Evolutionary conservation across 2,797 vertebrate species (phyloP), one percentile per base, ranked within the genome.

Genomic region (Myripristis jacobus): DNA sequence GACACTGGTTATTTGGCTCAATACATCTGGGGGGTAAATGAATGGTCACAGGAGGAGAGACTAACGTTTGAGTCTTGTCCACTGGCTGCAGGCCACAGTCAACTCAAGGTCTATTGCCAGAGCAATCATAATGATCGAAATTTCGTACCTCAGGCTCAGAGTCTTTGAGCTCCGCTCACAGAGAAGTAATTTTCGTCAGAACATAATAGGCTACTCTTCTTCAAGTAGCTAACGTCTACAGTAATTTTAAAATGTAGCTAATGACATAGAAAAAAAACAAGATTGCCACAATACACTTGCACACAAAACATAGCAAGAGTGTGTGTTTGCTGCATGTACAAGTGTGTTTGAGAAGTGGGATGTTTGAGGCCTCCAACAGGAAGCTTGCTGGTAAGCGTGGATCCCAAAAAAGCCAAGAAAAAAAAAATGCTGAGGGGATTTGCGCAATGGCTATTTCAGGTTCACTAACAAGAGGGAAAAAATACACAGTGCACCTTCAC

Each of bases 1-100:
- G 77, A 76, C 38, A 7, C 47, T 29, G 56, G 27, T 59, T 65
- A 56, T 80, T 82, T 82, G 87, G 79, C 82, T 87, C 70, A 66
- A 44, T 43, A 64, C 29, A 67, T 83, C 52, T 66, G 69, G 68
- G 31, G 65, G 63, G 59, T 18, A 62, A 73, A 76, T 38, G 0
- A 48, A 64, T 3, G 52, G 22, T 70, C 79, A 79, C 50, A 48
- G 62, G 11, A 25, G 53, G 52, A 34, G 56, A 55, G n/a, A 51
- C 27, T 60, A 54, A 47, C 52, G 3, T 58, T 15, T 24, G 22
- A 47, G 53, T 21, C 64, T 18, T 16, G 8, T 48, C 38, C 38
- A 59, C 58, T 34, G 64, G 51, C 19, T 53, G 55, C 1, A 52
- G 64, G 54, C 9, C 41, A 71, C 19, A 56, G 8, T 16, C 11